Evolutionary conservation across 1,140 invertebrate species (phyloP).

Genomic region (Apis florea): DNA sequence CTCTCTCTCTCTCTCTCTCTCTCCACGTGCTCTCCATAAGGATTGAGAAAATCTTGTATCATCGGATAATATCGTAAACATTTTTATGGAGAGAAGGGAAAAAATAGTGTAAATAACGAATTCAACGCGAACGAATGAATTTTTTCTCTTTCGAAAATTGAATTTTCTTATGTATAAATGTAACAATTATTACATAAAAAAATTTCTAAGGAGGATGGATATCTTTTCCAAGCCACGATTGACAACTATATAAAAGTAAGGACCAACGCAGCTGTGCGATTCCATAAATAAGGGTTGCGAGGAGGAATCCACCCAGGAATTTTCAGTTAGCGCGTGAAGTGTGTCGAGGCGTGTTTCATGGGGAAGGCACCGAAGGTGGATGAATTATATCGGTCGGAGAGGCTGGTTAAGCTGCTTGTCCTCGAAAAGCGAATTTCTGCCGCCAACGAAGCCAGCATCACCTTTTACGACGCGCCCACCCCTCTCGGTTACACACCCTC

Average conservation of each 20-base stretch:
- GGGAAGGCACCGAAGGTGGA: slow-evolving; percentile 63
- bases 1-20: no score
- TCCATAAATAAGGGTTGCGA: slow-evolving; percentile 75
- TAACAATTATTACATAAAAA: neutral
- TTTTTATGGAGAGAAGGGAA: slow-evolving; percentile 14
- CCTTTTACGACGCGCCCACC: slow-evolving; percentile 39
- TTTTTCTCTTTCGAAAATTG: neutral
- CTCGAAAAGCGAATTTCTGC: slow-evolving; percentile 54
- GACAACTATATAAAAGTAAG: slow-evolving; percentile 4
- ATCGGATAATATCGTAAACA: slow-evolving; percentile 59
- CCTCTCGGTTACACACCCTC: neutral
- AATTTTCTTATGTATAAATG: neutral
- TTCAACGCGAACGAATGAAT: slow-evolving; percentile 4
- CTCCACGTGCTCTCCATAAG: slow-evolving; percentile 4
- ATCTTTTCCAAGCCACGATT: neutral
- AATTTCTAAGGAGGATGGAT: neutral
- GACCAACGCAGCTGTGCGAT: slow-evolving; percentile 71
- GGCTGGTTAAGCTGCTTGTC: slow-evolving; percentile 68
- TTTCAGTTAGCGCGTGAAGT: slow-evolving; percentile 44
- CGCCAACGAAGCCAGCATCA: slow-evolving; percentile 48
- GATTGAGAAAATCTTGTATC: slow-evolving; percentile 44
- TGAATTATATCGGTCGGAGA: slow-evolving; percentile 74
- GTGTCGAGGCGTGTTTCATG: slow-evolving; percentile 42
- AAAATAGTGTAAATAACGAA: slow-evolving; percentile 70
- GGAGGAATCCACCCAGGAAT: slow-evolving; percentile 43